Evolutionary conservation across 2,797 vertebrate species (phyloP).

Genomic region (Streptopelia turtur): DNA sequence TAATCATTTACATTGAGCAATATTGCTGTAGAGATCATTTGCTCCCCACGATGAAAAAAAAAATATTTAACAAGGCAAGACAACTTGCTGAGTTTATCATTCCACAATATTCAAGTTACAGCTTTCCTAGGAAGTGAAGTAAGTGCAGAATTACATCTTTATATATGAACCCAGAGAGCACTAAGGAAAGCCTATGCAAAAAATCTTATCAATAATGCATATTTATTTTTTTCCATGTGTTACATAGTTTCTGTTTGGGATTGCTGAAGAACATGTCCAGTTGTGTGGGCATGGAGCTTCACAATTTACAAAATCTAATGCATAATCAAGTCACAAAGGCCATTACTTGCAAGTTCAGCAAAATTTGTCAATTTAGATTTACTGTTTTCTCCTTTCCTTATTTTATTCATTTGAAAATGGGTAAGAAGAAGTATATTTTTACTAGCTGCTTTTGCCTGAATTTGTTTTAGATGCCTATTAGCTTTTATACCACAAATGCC

Average conservation of each 20-base stretch:
- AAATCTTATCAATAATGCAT: background rate
- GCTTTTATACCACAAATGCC: background rate
- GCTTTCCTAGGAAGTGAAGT: background rate
- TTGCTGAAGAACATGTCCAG: background rate
- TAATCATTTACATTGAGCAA: background rate
- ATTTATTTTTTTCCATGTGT: background rate
- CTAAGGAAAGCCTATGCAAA: background rate
- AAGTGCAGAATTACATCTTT: background rate
- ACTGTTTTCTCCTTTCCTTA: background rate
- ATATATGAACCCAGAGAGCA: background rate
- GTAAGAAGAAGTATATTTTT: background rate
- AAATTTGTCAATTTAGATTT: background rate
- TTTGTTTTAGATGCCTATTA: background rate
- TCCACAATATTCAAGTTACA: background rate
- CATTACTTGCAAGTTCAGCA: background rate
- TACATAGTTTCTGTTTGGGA: background rate
- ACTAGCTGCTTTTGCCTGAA: background rate
- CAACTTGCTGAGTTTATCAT: background rate
- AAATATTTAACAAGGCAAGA: background rate
- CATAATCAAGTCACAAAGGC: background rate
- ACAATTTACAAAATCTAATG: background rate
- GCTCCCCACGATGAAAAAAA: background rate
- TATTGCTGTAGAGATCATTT: background rate
- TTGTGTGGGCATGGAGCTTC: background rate
- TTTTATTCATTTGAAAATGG: background rate